These are phyloP conservation scores for Falcunculus frontatus DNA, from an alignment of 2,113 vertebrate species.

Conservation along the genomic window DNA sequence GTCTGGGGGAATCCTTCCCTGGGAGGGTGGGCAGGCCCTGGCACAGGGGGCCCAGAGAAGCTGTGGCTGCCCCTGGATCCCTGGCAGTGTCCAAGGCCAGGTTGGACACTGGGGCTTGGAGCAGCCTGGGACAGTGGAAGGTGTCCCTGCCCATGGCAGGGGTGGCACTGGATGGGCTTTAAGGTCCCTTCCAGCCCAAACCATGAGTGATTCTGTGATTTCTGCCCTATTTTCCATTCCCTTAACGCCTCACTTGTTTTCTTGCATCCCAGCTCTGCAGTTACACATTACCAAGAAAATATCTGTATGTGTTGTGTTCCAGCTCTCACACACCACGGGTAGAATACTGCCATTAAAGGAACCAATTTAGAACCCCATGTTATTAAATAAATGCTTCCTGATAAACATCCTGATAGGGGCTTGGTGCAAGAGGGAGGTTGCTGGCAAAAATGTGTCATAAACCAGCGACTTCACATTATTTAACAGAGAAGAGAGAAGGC, in stretches of 20 bases:
- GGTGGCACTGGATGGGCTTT: not conserved
- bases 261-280: not conserved
- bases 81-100: not conserved
- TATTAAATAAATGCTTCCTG: not conserved
- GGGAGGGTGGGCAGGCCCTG: not conserved
- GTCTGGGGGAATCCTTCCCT: not conserved
- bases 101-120: not conserved
- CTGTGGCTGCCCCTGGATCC: not conserved
- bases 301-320: not conserved
- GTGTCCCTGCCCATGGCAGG: not conserved
- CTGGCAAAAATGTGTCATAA: not conserved
- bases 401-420: not conserved
- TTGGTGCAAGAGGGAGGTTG: not conserved
- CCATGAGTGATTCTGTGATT: not conserved
- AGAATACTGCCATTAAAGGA: not conserved
- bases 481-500: not conserved
- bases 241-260: not conserved
- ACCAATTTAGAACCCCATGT: not conserved
- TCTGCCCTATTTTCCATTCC: not conserved
- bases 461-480: not conserved
- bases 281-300: not conserved
- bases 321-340: not conserved
- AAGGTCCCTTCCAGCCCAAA: not conserved
- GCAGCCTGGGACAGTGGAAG: fast-evolving
- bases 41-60: not conserved